Evolutionary conservation across 2,797 vertebrate species (phyloP), one percentile per base, ranked within the genome.

Genomic region (Paguma larvata): DNA sequence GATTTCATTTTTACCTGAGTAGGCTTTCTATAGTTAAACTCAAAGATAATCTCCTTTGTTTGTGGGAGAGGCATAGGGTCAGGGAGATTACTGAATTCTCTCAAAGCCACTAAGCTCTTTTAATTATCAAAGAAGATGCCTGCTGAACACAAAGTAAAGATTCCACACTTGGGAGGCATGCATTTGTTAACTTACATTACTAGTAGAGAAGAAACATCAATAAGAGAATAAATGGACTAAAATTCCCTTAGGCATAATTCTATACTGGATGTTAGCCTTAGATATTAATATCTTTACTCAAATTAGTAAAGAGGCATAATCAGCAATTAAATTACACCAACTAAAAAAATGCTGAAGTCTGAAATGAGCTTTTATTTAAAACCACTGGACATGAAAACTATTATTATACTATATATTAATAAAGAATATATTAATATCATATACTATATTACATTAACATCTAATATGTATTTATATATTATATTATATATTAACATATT

Each of bases 41-140:
- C 78, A 80, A 89, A 95, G 89, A 85, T 88, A 89, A 95, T 96
- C 94, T 87, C 85, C 95, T 97, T 82, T 85, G 82, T 75, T 84
- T 91, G 56, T 15, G 27, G 62, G 67, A 88, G 62, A 85, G 63
- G 84, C 44, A 73, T 0, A 65, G 44, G 34, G 30, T 88, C 41
- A 78, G 75, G 62, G 44, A 92, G 88, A 95, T 96, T 84, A 97
- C 34, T 85, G 63, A 89, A 59, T 95, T 97, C 53, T 92, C 92
- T 88, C 79, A 73, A 68, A 85, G 59, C 15, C 78, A 51, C 48
- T 86, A 95, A 92, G 82, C 96, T 85, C 85, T 94, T 92, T 87
- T 85, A 91, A 84, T 93, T 48, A 95, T 44, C 53, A 94, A 93
- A 79, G 84, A 72, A 82, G 63, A 72, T 95, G 53, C 32, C 59